These are phyloP conservation scores for Tringa solitaria DNA, from an alignment of 2,113 vertebrate genomes.

Conservation along the genomic window DNA sequence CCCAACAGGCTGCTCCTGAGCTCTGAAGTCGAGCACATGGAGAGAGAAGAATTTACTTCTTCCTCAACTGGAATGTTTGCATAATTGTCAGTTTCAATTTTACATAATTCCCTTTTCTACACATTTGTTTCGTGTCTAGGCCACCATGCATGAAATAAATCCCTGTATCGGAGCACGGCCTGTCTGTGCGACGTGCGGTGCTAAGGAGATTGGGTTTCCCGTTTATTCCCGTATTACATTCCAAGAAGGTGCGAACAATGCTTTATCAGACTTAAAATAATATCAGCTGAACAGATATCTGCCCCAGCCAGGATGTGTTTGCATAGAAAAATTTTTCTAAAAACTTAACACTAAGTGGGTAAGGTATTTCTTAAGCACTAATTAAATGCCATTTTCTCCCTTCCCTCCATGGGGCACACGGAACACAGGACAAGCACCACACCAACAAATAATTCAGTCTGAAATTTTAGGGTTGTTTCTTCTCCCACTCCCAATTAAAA, in stretches of 20 bases:
- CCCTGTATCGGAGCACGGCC: slow-evolving; percentile 2
- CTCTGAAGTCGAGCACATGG: not conserved
- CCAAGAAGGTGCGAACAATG: slow-evolving; percentile 57
- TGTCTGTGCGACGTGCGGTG: not conserved
- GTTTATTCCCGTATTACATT: slow-evolving; percentile 12
- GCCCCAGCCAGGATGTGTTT: not conserved
- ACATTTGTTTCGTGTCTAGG: slow-evolving; percentile 30
- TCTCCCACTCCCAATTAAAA: not conserved
- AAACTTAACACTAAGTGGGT: not conserved
- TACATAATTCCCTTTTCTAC: slow-evolving; percentile 33
- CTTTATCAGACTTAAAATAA: slow-evolving; percentile 27
- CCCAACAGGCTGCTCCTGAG: slow-evolving; percentile 7
- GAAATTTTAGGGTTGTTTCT: not conserved
- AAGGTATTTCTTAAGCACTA: not conserved
- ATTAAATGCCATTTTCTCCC: not conserved
- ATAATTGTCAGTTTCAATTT: slow-evolving; percentile 65
- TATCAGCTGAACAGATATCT: not conserved
- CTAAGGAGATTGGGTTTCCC: slow-evolving; percentile 41
- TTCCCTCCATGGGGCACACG: not conserved
- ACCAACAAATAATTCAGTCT: not conserved
- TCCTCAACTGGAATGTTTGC: slow-evolving; percentile 44
- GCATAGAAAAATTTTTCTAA: not conserved
- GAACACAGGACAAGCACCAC: not conserved
- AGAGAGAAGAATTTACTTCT: slow-evolving; percentile 48
- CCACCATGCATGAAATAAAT: slow-evolving; percentile 51